These are phyloP conservation scores for Carcharodon carcharias DNA, from an alignment of 2,797 vertebrate genomes.

Conservation along the genomic window DNA sequence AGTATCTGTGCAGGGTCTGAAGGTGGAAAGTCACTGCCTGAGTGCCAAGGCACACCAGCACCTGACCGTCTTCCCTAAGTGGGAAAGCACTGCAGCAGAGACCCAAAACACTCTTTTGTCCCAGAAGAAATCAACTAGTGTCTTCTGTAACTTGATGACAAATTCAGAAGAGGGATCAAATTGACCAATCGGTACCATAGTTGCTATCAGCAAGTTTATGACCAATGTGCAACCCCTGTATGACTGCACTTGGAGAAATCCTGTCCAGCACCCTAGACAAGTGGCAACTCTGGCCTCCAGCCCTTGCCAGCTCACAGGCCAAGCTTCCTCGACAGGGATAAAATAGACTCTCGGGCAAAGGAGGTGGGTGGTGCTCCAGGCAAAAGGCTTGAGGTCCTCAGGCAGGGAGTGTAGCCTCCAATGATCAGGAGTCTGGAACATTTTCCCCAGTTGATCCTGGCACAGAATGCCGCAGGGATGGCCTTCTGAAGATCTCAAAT, in stretches of 20 bases:
- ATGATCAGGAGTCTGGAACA: not conserved
- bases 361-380: not conserved
- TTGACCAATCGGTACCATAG: not conserved
- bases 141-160: too few species aligned
- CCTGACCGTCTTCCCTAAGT: too few species aligned
- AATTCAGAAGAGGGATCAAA: not conserved
- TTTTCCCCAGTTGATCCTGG: not conserved
- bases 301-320: too few species aligned
- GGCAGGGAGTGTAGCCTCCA: not conserved
- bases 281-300: not conserved
- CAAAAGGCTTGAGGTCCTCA: not conserved
- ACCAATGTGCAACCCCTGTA: too few species aligned
- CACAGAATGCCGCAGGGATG: not conserved
- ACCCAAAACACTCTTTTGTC: not conserved
- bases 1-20: too few species aligned
- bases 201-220: not conserved
- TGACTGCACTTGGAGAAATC: not conserved
- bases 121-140: too few species aligned
- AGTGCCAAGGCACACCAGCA: too few species aligned
- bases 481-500: not conserved
- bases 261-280: not conserved
- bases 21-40: too few species aligned
- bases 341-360: not conserved
- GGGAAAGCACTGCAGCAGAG: too few species aligned
- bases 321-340: not conserved